Evolutionary conservation across 2,797 vertebrate species (phyloP), one percentile per base, ranked within the genome.

Genomic region (Anas bahamensis): DNA sequence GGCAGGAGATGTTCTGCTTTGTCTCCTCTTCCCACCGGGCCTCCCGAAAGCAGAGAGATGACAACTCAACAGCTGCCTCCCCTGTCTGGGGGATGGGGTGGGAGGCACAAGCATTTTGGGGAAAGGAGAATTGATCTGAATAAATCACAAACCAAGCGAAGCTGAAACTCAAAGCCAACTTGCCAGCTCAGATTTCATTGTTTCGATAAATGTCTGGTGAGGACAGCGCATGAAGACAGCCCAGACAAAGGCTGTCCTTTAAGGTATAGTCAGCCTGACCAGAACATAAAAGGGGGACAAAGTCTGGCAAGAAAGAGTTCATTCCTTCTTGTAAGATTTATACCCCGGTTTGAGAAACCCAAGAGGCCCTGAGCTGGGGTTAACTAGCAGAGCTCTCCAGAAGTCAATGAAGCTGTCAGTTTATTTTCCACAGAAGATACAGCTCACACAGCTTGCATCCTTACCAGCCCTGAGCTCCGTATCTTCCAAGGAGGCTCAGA

Each of bases 51-150:
- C 66, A 81, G 70, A 85, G 84, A 79, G 86, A 60, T 50, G 37
- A 89, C 79, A 93, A 46, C 66, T 68, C 70, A 81, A 83, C 86
- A 89, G 76, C 82, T 96, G 79, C 86, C 68, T 94, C 76, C 76
- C 31, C 39, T 76, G 16, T 70, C 73, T 89, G 46, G 50, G 65
- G 85, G 66, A 81, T 6, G 2, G 29, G 64, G 56, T 92, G 64
- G 82, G 79, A 94, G 66, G 59, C 46, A 88, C 0, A 0, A 81
- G 70, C 37, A 10, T 89, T 78, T 68, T 9, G 63, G 55, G 42
- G 68, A 79, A 76, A 89, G 61, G 31, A 85, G 37, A 91, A 79
- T 50, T 81, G 44, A 82, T 75, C 24, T 37, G 35, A 91, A 89
- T 64, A 90, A 83, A 86, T 63, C 71, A 76, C 39, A 92, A 90